Evolutionary conservation across 2,888 invertebrate genomes (phyloP), one percentile per base, ranked within the genome.

Genomic region (Uloborus plumipes): DNA sequence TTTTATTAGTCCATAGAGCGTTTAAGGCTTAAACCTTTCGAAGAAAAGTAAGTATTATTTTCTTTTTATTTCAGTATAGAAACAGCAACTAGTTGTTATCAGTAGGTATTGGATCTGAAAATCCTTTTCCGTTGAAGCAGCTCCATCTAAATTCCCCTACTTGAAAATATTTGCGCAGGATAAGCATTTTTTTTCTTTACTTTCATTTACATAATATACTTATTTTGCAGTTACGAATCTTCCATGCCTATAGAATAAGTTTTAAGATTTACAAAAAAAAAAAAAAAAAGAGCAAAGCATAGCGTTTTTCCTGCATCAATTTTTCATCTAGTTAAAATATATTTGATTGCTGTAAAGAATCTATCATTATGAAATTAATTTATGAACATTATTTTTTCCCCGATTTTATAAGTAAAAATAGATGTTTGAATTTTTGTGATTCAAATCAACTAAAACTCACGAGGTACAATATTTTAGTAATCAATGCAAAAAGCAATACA

Each of bases 221-320:
- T 20, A 49, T 70, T 69, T 67, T 59, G 39, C 11, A 50, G 6
- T 61, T 51, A 20, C 71, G 65, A 71, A 77, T 77, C 77, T 77
- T 77, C 70, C 77, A 77, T 77, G 77, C 77, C 70, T 39, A 18
- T 13, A 18, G 22, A 3, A 20, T n/a, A 14, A 18, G 22, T 20
- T 3, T n/a, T 2, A 18, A 26, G 22, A 58, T 58, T n/a, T 22
- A n/a, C 4, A 1, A 58, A 58, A 3, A 2, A 59, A 51, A 49
- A 22, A 39, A 16, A 69, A 51, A 20, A 55, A 26, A 20, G n/a
- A 58, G 55, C 49, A 55, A 55, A 49, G 20, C 20, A 22, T 58
- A 58, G 31, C 22, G 58, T 39, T 20, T 58, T 26, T 18, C 18
- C 18, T 14, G 20, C 66, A 59, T 59, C 13, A 59, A 59, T 9